phyloP scores from a whole-genome alignment of 2,888 invertebrate genomes.

The Abrostola triplasia region DNA sequence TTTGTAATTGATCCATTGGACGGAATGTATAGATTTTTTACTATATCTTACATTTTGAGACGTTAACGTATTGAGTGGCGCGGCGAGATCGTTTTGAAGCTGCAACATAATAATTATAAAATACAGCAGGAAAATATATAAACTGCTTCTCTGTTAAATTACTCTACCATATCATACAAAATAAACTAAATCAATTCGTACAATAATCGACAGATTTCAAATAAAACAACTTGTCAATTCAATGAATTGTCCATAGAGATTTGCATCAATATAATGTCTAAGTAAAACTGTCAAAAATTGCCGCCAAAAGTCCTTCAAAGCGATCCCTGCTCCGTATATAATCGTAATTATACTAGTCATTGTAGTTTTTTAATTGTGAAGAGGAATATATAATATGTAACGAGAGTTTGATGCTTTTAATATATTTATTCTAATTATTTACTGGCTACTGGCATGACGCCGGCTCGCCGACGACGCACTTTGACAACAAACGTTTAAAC shows the following conservation, averaged over 20 bases:
- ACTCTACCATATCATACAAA: background rate
- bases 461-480: constrained; percentile 54
- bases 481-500: constrained; percentile 61
- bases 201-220: background rate
- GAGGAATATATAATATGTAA: constrained; percentile 63
- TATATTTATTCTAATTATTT: constrained; percentile 70
- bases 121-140: background rate
- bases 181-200: background rate
- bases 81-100: constrained; percentile 46
- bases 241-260: background rate
- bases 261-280: background rate
- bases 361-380: constrained; percentile 74
- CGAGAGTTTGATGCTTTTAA: constrained; percentile 74
- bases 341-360: constrained; percentile 68
- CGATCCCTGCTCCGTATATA: constrained; percentile 53
- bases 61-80: constrained; percentile 44
- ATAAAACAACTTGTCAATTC: too few species aligned
- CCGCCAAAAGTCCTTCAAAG: constrained; percentile 48
- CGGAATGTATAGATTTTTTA: constrained; percentile 77
- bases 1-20: constrained; percentile 71
- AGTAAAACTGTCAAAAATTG: background rate
- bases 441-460: constrained; percentile 49
- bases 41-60: constrained; percentile 61
- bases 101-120: background rate
- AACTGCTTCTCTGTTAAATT: background rate